Evolutionary conservation across 53 echinoderm and acorn worm species (phyloP).

Genomic region (Pentamera pediparva): DNA sequence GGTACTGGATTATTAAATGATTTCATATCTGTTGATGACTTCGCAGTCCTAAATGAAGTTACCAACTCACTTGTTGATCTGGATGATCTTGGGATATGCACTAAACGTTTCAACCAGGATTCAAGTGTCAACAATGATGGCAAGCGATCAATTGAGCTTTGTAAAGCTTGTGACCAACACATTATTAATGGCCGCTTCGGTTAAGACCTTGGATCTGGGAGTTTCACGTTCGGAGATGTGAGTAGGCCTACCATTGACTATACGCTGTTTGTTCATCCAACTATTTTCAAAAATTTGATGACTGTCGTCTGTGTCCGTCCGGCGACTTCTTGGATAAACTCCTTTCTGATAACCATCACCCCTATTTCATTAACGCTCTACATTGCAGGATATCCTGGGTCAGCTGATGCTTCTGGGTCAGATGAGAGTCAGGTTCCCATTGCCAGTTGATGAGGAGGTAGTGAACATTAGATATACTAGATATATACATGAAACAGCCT

Average conservation of each 20-base stretch:
- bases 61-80: background rate
- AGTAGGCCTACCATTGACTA: background rate
- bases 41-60: background rate
- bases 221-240: background rate
- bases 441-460: no score
- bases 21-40: background rate
- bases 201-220: background rate
- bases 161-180: background rate
- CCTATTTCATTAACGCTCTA: no score
- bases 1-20: background rate
- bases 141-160: background rate
- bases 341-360: no score
- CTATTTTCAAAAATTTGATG: no score
- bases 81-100: background rate
- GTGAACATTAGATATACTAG: no score
- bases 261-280: no score
- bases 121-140: background rate
- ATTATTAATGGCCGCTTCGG: background rate
- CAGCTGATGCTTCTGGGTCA: no score
- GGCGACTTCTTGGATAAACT: no score
- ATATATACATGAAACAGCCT: no score
- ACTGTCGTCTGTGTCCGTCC: no score
- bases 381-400: no score
- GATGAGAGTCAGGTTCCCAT: no score
- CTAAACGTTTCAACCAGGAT: background rate